These are phyloP conservation scores for pig (Sus scrofa) DNA, from an alignment of 2,113 vertebrate species.

Conservation along the genomic window T2T-Sscrofa CM000814.6:35379501-35380000, in stretches of 20 bases:
- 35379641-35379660: too few relatives aligned
- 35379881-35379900: too few relatives aligned
- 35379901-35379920: too few relatives aligned
- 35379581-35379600: not conserved
- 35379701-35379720: not conserved
- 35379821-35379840: too few relatives aligned
- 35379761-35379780: not conserved
- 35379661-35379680: not conserved
- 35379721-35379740: not conserved
- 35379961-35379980: too few relatives aligned
- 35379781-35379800: not conserved
- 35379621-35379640: not conserved
- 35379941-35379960: too few relatives aligned
- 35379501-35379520: not conserved
- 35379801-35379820: not conserved
- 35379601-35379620: not conserved
- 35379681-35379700: slow-evolving; percentile 33
- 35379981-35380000: too few relatives aligned
- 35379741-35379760: not conserved
- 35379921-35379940: too few relatives aligned
- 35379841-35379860: too few relatives aligned
- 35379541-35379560: not conserved
- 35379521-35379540: not conserved
- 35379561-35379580: not conserved
- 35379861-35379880: too few relatives aligned